These are phyloP conservation scores for Mystacides longicornis DNA, from an alignment of 2,888 invertebrate species.

Conservation along the genomic window DNA sequence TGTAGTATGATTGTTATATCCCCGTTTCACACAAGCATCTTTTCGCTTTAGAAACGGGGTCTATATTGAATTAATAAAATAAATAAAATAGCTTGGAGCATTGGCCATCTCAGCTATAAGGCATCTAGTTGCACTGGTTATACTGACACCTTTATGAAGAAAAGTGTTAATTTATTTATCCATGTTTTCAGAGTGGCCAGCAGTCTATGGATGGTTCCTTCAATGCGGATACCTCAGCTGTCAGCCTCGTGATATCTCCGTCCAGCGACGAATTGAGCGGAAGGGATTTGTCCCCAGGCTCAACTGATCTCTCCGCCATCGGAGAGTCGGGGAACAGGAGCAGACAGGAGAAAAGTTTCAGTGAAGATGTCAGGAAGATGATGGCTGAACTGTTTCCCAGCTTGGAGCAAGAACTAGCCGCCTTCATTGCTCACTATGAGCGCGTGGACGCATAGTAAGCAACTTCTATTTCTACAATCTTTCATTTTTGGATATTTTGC, in stretches of 20 bases:
- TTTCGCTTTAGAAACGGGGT: too few relatives aligned
- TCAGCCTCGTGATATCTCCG: constrained; percentile 21
- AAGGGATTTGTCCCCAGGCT: constrained; percentile 24
- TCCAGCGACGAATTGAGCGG: constrained; percentile 24
- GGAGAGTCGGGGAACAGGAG: constrained; percentile 15
- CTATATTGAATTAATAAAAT: too few relatives aligned
- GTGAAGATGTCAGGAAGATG: constrained; percentile 74
- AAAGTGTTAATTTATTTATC: too few relatives aligned
- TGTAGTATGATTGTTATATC: too few relatives aligned
- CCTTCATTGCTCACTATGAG: constrained; percentile 80
- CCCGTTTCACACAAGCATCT: too few relatives aligned
- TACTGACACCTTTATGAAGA: too few relatives aligned
- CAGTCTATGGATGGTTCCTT: constrained; percentile 26
- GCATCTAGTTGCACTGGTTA: too few relatives aligned
- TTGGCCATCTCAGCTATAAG: too few relatives aligned
- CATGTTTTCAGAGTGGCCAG: constrained; percentile 21
- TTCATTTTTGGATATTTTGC: neutral
- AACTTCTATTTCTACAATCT: neutral
- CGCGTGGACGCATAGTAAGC: constrained; percentile 85
- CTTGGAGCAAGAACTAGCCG: constrained; percentile 78
- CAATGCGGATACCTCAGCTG: constrained; percentile 21
- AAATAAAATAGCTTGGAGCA: too few relatives aligned
- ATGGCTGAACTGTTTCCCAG: constrained; percentile 86
- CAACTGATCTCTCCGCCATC: constrained; percentile 17
- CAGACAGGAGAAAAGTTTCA: constrained; percentile 37